Conservation (phyloP, 2,113 vertebrate genomes). For the Mus spicilegus region DNA sequence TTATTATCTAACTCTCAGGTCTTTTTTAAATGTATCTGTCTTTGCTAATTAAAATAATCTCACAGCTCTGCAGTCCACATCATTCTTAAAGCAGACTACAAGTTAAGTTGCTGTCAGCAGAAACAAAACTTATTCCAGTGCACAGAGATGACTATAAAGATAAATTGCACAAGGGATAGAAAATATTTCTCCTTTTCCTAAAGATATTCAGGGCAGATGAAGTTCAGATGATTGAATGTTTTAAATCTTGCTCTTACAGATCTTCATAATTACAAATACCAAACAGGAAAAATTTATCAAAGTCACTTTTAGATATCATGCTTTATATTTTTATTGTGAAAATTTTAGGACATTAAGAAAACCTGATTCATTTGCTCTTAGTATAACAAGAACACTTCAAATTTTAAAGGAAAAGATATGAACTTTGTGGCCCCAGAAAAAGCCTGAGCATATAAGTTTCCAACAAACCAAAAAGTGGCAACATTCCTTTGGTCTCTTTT, state of each 20-base stretch:
- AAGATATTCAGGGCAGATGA: background rate
- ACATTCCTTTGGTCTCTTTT: background rate
- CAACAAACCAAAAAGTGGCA: background rate
- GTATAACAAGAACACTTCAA: background rate
- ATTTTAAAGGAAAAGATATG: background rate
- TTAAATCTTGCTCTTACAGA: background rate
- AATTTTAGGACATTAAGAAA: background rate
- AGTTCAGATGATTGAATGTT: background rate
- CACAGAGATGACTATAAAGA: background rate
- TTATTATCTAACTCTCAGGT: background rate
- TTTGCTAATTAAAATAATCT: slow-evolving; percentile 8
- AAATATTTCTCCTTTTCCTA: background rate
- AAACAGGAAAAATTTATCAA: slow-evolving; percentile 22
- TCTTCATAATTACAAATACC: background rate
- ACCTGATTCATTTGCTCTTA: background rate
- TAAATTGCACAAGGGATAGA: background rate
- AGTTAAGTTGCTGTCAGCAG: background rate
- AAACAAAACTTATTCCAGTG: background rate
- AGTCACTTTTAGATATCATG: background rate
- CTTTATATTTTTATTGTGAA: slow-evolving; percentile 4
- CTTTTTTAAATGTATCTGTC: background rate
- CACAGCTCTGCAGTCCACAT: background rate
- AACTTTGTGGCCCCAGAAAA: background rate
- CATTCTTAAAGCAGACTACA: background rate
- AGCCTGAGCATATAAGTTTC: background rate